Evolutionary conservation across 1,140 invertebrate genomes (phyloP), one percentile per base, ranked within the genome.

Genomic region (Micrasema longulum): DNA sequence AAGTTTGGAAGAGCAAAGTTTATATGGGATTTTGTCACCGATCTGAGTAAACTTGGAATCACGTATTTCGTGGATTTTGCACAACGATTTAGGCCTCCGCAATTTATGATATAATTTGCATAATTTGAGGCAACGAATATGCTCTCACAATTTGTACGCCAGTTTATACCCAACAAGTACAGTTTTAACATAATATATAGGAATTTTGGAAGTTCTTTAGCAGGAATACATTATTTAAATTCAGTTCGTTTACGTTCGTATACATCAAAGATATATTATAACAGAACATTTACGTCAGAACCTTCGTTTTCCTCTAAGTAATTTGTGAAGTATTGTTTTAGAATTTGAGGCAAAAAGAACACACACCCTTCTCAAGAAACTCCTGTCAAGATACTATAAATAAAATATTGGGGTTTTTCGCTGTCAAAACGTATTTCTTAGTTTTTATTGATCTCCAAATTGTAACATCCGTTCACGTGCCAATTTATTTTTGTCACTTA

Each of bases 1-100:
- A 69, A 73, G 48, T 64, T 73, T 69, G 52, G 43, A 48, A 38
- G 36, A 57, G 60, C 60, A 60, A 73, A 73, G 68, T 73, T 73
- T 73, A 62, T 67, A 69, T 69, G 45, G 72, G 62, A 73, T 73
- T 57, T 53, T 55, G 50, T 64, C 41, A 63, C 45, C 35, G 53
- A 70, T 62, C 36, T 20, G 26, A 14, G 41, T 45, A 47, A 63
- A 57, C 43, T 70, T 70, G 26, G 52, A 48, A 63, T 70, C 69
- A 70, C 69, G 69, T 70, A 67, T 64, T 64, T 45, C 62, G 45
- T 47, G 62, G 62, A 64, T 64, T 64, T 64, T 47, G 62, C 62
- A 64, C 62, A 31, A 23, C 45, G 62, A 64, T 64, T 64, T 47
- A 64, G 62, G 23, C 62, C 41, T 64, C 62, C 62, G 4, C 41